Evolutionary conservation across 2,888 invertebrate species (phyloP).

Genomic region (Caenorhabditis becei): DNA sequence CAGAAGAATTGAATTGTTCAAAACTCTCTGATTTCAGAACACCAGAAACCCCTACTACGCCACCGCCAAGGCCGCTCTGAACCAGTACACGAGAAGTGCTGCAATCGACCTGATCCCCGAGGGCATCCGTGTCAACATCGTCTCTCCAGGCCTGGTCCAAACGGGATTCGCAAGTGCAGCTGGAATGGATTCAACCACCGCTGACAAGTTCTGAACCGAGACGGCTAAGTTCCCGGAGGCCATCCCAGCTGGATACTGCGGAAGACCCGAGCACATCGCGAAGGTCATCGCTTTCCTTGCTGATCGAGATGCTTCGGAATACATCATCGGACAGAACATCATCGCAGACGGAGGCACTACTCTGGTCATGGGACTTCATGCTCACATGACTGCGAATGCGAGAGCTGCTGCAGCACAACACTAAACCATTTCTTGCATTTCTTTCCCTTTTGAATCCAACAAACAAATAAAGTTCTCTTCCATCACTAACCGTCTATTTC

Average conservation of each 20-base stretch:
- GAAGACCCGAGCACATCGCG: conserved; percentile 58
- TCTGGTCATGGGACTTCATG: conserved; percentile 30
- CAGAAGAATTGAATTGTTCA: too few relatives aligned
- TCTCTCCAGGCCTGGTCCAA: conserved; percentile 34
- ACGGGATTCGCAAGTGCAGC: conserved; percentile 26
- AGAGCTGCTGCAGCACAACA: not conserved
- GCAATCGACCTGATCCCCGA: conserved; percentile 32
- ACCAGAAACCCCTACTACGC: conserved; percentile 32
- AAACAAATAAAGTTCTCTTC: too few relatives aligned
- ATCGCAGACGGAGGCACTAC: conserved; percentile 61
- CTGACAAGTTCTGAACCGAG: conserved; percentile 5
- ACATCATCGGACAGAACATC: conserved; percentile 62
- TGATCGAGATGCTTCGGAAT: conserved; percentile 52
- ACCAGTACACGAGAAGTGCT: conserved; percentile 38
- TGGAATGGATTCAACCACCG: not conserved
- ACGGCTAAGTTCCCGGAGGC: conserved; percentile 3
- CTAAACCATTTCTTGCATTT: not conserved
- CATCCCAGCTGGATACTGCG: conserved; percentile 43
- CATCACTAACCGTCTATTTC: too few relatives aligned
- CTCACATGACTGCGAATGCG: not conserved
- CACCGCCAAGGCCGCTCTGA: conserved; percentile 38
- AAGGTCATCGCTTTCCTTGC: conserved; percentile 58
- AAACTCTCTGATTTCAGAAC: not conserved
- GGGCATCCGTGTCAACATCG: conserved; percentile 44
- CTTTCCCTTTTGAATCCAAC: too few relatives aligned